Conservation (phyloP, 2,113 vertebrate species). For the Ammodytes dubius region DNA sequence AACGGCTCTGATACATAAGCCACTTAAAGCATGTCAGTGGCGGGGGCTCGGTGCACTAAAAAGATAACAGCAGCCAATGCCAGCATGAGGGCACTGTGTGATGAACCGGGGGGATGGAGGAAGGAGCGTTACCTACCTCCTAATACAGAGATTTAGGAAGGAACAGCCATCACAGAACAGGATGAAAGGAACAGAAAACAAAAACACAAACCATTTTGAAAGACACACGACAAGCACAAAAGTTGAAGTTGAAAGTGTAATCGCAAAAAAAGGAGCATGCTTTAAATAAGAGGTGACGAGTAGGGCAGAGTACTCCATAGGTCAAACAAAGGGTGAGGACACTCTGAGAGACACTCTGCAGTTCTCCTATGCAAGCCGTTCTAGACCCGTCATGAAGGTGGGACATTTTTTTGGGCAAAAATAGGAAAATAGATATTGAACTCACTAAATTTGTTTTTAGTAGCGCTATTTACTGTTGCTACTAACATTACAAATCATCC, state of each 20-base stretch:
- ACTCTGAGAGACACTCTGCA: conserved; percentile 11
- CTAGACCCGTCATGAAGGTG: conserved; percentile 8
- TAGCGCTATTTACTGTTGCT: background rate
- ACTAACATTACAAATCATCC: background rate
- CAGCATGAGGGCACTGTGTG: conserved; percentile 23
- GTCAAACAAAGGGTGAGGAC: conserved; percentile 22
- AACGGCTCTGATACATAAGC: conserved; percentile 37
- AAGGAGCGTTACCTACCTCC: conserved; percentile 91
- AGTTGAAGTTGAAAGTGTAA: conserved; percentile 1
- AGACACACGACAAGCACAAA: conserved; percentile 43
- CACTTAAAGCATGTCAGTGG: conserved; percentile 48
- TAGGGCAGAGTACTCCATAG: too few species aligned
- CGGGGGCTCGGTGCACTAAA: conserved; percentile 18
- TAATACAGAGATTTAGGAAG: conserved; percentile 90
- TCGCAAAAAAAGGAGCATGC: conserved; percentile 87
- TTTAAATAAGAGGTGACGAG: conserved; percentile 60
- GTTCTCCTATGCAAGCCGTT: conserved; percentile 5
- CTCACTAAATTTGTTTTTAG: background rate
- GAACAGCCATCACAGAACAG: conserved; percentile 94
- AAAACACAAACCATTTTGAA: conserved; percentile 64
- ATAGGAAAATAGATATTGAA: background rate
- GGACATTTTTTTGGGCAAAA: conserved; percentile 5
- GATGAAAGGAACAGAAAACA: conserved; percentile 75
- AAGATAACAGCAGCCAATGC: conserved; percentile 52
- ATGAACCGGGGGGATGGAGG: conserved; percentile 40